A percentile compares a stretch with the other conserved stretches of the same genome.
phyloP scores from a whole-genome alignment of 2,888 invertebrate genomes.

The Drosophila anceps region DNA sequence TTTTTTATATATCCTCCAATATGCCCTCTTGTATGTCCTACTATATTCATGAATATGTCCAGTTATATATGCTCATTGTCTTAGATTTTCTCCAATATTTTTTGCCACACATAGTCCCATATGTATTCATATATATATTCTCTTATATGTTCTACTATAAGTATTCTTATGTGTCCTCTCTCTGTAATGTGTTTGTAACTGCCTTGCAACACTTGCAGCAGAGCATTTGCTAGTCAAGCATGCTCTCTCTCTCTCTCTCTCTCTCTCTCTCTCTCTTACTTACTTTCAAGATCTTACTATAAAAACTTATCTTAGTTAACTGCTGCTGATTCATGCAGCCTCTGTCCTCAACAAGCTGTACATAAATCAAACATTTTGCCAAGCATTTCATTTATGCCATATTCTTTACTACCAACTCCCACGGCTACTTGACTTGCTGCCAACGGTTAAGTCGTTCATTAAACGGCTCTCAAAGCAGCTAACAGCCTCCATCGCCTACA shows the following conservation, averaged over 20 bases:
- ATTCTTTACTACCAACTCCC: conserved; percentile 2
- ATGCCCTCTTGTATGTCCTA: too few species aligned
- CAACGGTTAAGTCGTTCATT: conserved; percentile 52
- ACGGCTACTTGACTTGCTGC: conserved; percentile 10
- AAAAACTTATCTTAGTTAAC: not conserved
- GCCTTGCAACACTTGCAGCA: not conserved
- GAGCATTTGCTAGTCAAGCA: not conserved
- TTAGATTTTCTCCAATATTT: too few species aligned
- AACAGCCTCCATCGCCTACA: conserved; percentile 3
- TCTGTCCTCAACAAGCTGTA: not conserved
- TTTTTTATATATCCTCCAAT: too few species aligned
- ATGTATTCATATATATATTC: too few species aligned
- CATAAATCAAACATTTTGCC: conserved; percentile 8
- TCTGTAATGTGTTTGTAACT: not conserved
- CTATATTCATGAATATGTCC: too few species aligned
- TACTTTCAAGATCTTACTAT: not conserved
- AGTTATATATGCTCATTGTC: too few species aligned
- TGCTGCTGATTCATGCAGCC: not conserved
- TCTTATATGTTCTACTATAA: too few species aligned
- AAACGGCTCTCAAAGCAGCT: conserved; percentile 54
- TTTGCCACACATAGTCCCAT: too few species aligned
- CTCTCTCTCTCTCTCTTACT: not conserved
- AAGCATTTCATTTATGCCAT: not conserved
- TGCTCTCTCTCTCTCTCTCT: not conserved
- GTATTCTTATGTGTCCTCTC: too few species aligned